Base-by-base conservation (phyloP, 2,113 vertebrate species). In the Thryonomys swinderianus region DNA sequence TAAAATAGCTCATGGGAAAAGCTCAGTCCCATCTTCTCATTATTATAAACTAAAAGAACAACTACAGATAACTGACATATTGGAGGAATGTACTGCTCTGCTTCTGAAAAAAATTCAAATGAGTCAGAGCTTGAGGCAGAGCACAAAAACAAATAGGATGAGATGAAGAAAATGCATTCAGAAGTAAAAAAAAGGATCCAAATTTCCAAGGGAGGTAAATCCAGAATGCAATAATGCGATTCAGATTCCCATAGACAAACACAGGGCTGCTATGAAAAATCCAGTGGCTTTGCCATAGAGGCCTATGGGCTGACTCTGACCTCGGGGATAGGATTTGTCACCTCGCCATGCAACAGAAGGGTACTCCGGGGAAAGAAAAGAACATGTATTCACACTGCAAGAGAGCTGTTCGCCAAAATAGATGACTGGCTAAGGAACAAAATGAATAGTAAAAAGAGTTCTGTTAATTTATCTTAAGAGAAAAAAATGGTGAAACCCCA, bases 191-290 rank as follows among this genome's bases (percentile, higher is more conserved):
- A 82, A 91, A 32, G 73, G n/a, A 91, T 66, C 14, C 23, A n/a
- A 85, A 82, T 94, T 89, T 74, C 87, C 74, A 83, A 85, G 55
- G 85, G 88, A 91, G 66, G 71, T 88, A 59, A 92, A 74, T 48
- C 85, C 69, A 86, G 30, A 37, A 91, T 32, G 57, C 32, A 67
- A 48, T 74, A 62, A 79, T 42, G 69, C 2, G 37, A 64, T 40
- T 57, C 42, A 86, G 25, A 69, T 53, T 48, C 7, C 80, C 37
- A 1, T 0, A 57, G 51, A 74, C 27, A 90, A 86, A 82, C 42
- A 86, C 25, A 42, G 25, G 13, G 10, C 71, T 66, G 32, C 30
- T 67, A 8, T 27, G 34, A 62, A 73, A 62, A 85, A 42, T 4
- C 30, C 12, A n/a, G 53, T 10, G 34, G 14, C 59, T 91, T 8